Percentiles rank a stretch among this genome's conserved stretches.
phyloP scores from a whole-genome alignment of 2,113 vertebrate species.

The Marcusenius ussheri region DNA sequence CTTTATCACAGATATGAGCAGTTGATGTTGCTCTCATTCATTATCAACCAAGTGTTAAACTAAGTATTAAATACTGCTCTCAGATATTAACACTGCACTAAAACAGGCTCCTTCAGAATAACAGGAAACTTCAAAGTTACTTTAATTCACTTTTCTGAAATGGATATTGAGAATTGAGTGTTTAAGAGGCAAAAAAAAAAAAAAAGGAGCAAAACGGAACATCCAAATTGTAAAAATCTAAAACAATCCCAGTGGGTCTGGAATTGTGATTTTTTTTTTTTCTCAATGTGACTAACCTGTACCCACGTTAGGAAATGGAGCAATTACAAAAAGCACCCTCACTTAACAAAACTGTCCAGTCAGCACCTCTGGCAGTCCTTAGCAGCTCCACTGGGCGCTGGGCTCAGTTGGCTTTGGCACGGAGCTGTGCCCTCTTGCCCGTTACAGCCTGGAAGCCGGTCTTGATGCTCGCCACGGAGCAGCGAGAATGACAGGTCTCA shows the following conservation, averaged over 20 bases:
- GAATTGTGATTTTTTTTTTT: neutral
- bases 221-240: neutral
- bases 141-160: slow-evolving; percentile 1
- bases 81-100: slow-evolving; percentile 11
- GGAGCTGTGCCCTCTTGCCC: slow-evolving; percentile 97
- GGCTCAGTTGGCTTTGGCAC: slow-evolving; percentile 93
- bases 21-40: neutral
- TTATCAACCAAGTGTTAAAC: neutral
- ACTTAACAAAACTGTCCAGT: slow-evolving; percentile 34
- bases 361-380: neutral
- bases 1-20: neutral
- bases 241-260: neutral
- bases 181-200: neutral
- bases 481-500: slow-evolving; percentile 98
- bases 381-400: slow-evolving; percentile 13
- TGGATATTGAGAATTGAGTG: neutral
- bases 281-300: slow-evolving; percentile 18
- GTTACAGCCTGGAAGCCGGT: slow-evolving; percentile 99
- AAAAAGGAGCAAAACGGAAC: neutral
- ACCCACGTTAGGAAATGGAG: slow-evolving; percentile 32
- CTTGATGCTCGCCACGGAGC: slow-evolving; percentile 99
- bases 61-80: neutral
- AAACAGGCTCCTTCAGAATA: neutral
- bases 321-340: slow-evolving; percentile 25
- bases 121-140: neutral